phyloP scores from a whole-genome alignment of 2,888 invertebrate species.

The Capitulum mitella region DNA sequence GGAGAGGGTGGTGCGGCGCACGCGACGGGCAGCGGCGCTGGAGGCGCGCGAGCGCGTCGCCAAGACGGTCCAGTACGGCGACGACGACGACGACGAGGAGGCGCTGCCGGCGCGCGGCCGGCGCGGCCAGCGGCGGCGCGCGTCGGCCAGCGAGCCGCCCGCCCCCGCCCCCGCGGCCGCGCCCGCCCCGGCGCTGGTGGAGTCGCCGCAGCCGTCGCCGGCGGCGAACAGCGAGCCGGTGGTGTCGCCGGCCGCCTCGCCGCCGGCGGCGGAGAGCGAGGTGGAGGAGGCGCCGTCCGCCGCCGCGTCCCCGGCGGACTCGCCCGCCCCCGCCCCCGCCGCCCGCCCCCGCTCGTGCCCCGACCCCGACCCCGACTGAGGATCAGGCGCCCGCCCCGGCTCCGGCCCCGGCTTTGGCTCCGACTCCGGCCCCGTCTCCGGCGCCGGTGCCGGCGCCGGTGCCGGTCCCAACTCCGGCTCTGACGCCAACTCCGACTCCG shows the following conservation, averaged over 20 bases:
- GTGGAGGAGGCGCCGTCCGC: not conserved
- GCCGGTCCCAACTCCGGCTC: too few species aligned
- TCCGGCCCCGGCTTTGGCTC: too few species aligned
- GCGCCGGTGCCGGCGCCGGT: too few species aligned
- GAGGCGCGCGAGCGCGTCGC: slow-evolving; percentile 22
- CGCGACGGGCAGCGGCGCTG: not conserved
- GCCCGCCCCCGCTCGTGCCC: too few species aligned
- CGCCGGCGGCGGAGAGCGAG: too few species aligned
- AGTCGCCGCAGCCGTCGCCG: not conserved
- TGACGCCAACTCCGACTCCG: not conserved
- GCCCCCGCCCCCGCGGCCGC: not conserved
- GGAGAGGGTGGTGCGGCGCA: not conserved
- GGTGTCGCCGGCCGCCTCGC: not conserved
- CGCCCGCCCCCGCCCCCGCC: too few species aligned
- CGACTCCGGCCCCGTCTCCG: too few species aligned
- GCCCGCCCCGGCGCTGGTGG: not conserved
- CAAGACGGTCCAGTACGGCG: not conserved
- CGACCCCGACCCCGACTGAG: too few species aligned
- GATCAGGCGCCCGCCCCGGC: too few species aligned
- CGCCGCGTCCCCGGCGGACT: not conserved
- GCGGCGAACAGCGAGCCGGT: not conserved
- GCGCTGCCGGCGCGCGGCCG: not conserved
- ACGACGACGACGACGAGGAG: not conserved
- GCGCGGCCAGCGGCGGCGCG: not conserved
- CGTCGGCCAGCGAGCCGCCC: not conserved